Conservation (phyloP, 1,140 invertebrate genomes). For the Trichonephila clavipes region DNA sequence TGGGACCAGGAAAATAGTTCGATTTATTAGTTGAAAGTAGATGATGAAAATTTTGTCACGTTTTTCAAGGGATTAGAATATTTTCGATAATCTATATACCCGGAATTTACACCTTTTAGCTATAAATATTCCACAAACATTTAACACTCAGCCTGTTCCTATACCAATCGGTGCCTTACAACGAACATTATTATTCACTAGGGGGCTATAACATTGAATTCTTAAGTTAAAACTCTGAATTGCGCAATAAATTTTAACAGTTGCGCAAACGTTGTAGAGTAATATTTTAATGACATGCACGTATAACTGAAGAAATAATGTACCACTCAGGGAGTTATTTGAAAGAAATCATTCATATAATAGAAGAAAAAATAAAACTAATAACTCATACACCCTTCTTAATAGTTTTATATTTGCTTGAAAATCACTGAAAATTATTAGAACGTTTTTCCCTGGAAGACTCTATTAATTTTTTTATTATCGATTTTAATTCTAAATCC, state of each 20-base stretch:
- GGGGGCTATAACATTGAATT: conserved; percentile 65
- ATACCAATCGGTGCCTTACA: conserved; percentile 40
- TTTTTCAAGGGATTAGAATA: conserved; percentile 54
- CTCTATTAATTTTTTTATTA: no score
- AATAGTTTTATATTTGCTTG: neutral
- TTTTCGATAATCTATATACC: conserved; percentile 63
- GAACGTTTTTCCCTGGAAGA: no score
- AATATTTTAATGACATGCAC: conserved; percentile 59
- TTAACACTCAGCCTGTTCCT: conserved; percentile 44
- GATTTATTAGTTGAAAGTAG: conserved; percentile 68
- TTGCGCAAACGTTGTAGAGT: conserved; percentile 34
- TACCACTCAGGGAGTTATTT: neutral
- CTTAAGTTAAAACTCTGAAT: conserved; percentile 34
- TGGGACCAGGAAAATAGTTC: conserved; percentile 50
- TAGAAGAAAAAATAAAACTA: neutral
- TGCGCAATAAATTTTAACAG: conserved; percentile 54
- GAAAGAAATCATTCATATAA: neutral
- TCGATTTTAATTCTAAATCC: no score
- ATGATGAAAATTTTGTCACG: conserved; percentile 75
- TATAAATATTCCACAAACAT: conserved; percentile 74
- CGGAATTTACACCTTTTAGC: conserved; percentile 42
- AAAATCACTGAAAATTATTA: neutral
- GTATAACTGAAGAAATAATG: conserved; percentile 25
- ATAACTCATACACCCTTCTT: neutral
- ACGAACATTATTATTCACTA: conserved; percentile 60